Percentiles rank a stretch among this genome's conserved stretches.
Evolutionary conservation across 2,888 invertebrate genomes (phyloP).

Genomic region (Parnassius orleans): DNA sequence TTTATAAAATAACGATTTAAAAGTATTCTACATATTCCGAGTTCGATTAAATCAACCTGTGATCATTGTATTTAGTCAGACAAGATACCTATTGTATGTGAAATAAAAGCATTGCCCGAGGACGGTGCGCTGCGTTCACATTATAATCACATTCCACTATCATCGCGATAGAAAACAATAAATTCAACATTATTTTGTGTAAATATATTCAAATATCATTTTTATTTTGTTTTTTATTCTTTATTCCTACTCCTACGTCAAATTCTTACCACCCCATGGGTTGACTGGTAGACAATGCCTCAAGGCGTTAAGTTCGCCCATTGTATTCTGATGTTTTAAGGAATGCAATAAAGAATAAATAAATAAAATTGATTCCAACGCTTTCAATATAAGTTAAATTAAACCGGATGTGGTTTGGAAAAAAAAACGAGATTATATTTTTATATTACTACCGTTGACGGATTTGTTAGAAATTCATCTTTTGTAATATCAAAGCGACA

Average conservation of each 20-base stretch:
- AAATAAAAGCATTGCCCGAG: slow-evolving; percentile 12
- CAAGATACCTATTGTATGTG: slow-evolving; percentile 7
- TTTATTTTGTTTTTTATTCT: too few species aligned
- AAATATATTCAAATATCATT: too few species aligned
- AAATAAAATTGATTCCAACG: slow-evolving; percentile 43
- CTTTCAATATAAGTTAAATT: slow-evolving; percentile 72
- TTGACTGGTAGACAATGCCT: too few species aligned
- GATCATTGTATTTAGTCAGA: slow-evolving; percentile 1
- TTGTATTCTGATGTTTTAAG: too few species aligned
- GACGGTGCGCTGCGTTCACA: slow-evolving; percentile 46
- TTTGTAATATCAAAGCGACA: too few species aligned
- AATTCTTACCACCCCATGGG: too few species aligned
- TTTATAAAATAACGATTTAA: not conserved
- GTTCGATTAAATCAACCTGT: slow-evolving; percentile 15
- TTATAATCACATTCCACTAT: slow-evolving; percentile 56
- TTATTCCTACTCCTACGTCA: too few species aligned
- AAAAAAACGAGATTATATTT: too few species aligned
- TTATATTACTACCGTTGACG: too few species aligned
- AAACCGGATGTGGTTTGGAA: slow-evolving; percentile 41
- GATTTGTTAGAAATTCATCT: too few species aligned
- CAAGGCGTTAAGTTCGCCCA: too few species aligned
- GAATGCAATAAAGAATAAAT: too few species aligned
- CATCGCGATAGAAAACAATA: slow-evolving; percentile 68
- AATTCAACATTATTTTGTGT: slow-evolving; percentile 16
- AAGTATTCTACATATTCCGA: slow-evolving; percentile 15